Evolutionary conservation across 2,113 vertebrate genomes (phyloP).

Genomic region (Phyllostomus hastatus): DNA sequence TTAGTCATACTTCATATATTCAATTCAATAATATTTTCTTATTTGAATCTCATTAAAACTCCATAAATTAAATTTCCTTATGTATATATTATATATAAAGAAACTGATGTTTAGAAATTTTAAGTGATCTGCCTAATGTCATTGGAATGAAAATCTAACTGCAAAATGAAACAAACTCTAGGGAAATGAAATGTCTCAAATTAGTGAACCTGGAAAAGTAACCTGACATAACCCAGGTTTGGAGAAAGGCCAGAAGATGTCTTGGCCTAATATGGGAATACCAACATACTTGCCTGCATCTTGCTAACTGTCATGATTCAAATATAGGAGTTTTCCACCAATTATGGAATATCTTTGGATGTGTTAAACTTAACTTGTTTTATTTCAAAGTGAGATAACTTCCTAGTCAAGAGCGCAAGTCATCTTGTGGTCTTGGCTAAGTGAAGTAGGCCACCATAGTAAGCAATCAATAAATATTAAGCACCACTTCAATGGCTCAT

Average conservation of each 20-base stretch:
- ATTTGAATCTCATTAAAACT: neutral
- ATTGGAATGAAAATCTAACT: neutral
- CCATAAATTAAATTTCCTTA: neutral
- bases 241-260: neutral
- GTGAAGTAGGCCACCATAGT: neutral
- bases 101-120: neutral
- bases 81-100: neutral
- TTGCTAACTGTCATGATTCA: neutral
- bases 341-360: neutral
- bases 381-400: neutral
- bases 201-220: neutral
- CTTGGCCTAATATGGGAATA: neutral
- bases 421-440: neutral
- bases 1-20: neutral
- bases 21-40: neutral
- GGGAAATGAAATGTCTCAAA: neutral
- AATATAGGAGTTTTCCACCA: neutral
- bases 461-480: neutral
- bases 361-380: neutral
- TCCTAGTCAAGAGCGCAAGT: neutral
- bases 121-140: neutral
- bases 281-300: neutral
- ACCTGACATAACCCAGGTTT: neutral
- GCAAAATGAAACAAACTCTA: neutral
- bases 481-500: neutral